A percentile compares a stretch with the other conserved stretches of the same genome.
These are phyloP conservation scores for Aquatica leii DNA, from an alignment of 2,888 invertebrate genomes.

Conservation along the genomic window DNA sequence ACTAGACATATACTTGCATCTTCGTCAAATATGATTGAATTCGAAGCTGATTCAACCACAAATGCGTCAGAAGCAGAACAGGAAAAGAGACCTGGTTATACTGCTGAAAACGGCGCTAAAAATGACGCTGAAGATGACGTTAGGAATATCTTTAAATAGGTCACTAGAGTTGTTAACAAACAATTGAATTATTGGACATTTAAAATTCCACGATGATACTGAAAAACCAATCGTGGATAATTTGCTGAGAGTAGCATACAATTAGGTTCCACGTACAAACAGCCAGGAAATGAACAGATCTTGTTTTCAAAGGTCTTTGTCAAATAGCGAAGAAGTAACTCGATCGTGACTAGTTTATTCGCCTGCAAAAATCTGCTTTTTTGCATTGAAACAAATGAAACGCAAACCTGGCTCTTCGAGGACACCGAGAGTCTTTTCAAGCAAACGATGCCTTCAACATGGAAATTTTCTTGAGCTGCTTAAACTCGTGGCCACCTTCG, in stretches of 20 bases:
- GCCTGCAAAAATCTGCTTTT: too few relatives aligned
- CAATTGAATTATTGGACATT: background rate
- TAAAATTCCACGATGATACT: background rate
- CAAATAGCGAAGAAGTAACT: too few relatives aligned
- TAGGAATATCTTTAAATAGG: background rate
- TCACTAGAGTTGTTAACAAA: background rate
- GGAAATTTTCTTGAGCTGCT: too few relatives aligned
- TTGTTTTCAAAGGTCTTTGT: too few relatives aligned
- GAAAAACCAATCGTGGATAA: too few relatives aligned
- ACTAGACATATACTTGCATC: background rate
- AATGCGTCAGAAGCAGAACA: background rate
- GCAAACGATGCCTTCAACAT: background rate
- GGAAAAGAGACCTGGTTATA: background rate
- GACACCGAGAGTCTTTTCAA: background rate
- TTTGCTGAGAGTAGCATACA: too few relatives aligned
- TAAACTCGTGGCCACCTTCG: background rate
- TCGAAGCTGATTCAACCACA: background rate
- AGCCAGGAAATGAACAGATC: too few relatives aligned
- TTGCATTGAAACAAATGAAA: too few relatives aligned
- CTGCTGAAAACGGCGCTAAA: background rate
- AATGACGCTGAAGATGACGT: background rate
- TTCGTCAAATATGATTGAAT: background rate
- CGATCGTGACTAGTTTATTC: too few relatives aligned
- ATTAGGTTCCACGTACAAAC: too few relatives aligned
- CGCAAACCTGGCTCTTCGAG: background rate